Evolutionary conservation across 2,797 vertebrate genomes (phyloP), one percentile per base, ranked within the genome.

Genomic region (Pipistrellus kuhlii): DNA sequence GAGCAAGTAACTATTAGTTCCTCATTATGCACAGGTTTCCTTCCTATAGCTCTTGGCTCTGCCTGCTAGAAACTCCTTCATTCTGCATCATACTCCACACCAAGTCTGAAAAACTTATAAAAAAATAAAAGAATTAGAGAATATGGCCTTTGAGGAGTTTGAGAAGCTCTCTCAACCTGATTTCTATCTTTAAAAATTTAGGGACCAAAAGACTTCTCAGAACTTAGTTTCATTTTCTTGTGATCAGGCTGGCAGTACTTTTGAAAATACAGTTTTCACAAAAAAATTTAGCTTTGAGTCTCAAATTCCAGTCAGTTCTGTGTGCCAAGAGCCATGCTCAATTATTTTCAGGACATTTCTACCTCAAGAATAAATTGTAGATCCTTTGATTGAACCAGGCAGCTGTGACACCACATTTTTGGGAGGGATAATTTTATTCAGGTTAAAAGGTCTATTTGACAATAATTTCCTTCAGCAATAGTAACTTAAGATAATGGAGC

Each of bases 381-480:
- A 23, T 77, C 12, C 8, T 71, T 80, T 87, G 23, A 48, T 27
- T 48, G 51, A 76, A 35, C 46, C 4, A 75, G 12, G 2, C 17
- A 76, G 30, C 35, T 72, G 6, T 71, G 41, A n/a, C 25, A 85
- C 25, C 18, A 69, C 21, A 41, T 41, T 41, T 41, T 41, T 41
- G 6, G 46, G 46, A 13, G 13, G 20, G 23, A 77, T 77, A 5
- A 4, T 76, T 93, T 90, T 30, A 72, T 72, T 32, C 41, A 69
- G 5, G 14, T 84, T 57, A 81, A 90, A 72, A 10, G 10, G 13
- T 41, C 2, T 86, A 38, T 73, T 44, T 86, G 23, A 92, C 23
- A 85, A 1, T 64, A 85, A 62, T 77, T 94, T 44, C 2, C 53
- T 82, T 83, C 21, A 88, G 18, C 93, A 93, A 25, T 87, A 32